Base-by-base conservation (phyloP, 2,888 invertebrate species). In the Tortrix viridana region DNA sequence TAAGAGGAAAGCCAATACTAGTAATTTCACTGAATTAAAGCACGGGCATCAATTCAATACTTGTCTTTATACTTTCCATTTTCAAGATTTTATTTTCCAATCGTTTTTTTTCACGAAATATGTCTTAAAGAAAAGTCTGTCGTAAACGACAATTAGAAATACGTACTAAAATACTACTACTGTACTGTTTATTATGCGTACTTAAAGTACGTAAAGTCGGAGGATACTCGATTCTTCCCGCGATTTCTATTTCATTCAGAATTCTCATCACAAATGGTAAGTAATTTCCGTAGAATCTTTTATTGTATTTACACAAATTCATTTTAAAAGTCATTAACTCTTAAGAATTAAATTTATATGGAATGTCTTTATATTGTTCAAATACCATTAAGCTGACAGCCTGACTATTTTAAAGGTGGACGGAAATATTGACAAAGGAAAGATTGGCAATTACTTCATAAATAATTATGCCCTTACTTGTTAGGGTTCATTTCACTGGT, bases 271-370 rank as follows among this genome's bases (percentile, higher is more conserved):
- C 18, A 53, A 76, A 78, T 71, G 72, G 71, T 71, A 77, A 82
- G 80, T 83, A 85, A 85, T 88, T 84, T 85, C 81, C 82, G 79
- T 59, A n/a, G 59, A 53, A 76, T 65, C 72, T 76, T 79, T 70
- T 81, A n/a, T 82, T 79, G 74, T 76, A 76, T 71, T 81, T 76
- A 77, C 71, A 69, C 73, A 74, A 71, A 80, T 77, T 75, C 59
- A 69, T 69, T 61, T 59, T 47, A 56, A 38, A 19, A 37, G 14
- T 16, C 3, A 18, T 18, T 18, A 9, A 44, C 2, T n/a, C 6
- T 16, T 9, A 38, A 7, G 12, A 44, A 44, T 16, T 18, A 44
- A 18, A n/a, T 38, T 3, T 38, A 38, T 14, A 38, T n/a, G 14
- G n/a, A 38, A 38, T 1, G 14, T 3, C 14, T 38, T 38, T 12